Evolutionary conservation across 2,113 vertebrate genomes (phyloP), one percentile per base, ranked within the genome.

Genomic region (Chelonoidis abingdonii): DNA sequence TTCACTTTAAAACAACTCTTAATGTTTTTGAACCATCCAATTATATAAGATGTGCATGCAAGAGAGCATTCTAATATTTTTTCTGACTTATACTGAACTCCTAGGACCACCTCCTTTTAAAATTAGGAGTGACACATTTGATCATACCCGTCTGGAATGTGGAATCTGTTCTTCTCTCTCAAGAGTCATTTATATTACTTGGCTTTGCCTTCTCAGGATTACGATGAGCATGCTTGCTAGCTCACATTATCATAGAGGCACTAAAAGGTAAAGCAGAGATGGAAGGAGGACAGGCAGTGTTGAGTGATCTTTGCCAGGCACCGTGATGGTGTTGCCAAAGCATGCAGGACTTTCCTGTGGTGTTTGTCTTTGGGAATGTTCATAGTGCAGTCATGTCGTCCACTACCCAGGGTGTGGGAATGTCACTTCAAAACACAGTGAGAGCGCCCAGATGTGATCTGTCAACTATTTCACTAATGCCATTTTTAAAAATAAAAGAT

Each of bases 291-390:
- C 93, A 2, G 83, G 94, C 2, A 0, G 97, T 72, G 97, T 80
- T 25, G 96, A 96, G 59, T 97, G 98, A 98, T 94, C 41, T 80
- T 96, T 50, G 65, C 97, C 98, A 98, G 97, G 84, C 78, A 65
- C 89, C 85, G 57, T 2, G 81, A 52, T 93, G 95, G 93, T 19
- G 16, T 82, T 91, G 97, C 97, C 97, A 93, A 89, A 78, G 95
- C 95, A 87, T 1, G 35, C 14, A 13, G 96, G 95, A 93, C 96
- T 97, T 44, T 62, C 2, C 94, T 88, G 72, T 76, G 44, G 76
- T 52, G 27, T 84, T 92, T 83, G 85, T 83, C 80, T 89, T 72
- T 80, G 90, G 93, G 92, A 90, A 93, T 57, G 85, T 84, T 98
- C 93, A 31, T 3, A 86, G 16, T 0, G 89, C 85, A 65, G 94